These are phyloP conservation scores for Pelodiscus sinensis DNA, from an alignment of 2,113 vertebrate species.

Conservation along the genomic window DNA sequence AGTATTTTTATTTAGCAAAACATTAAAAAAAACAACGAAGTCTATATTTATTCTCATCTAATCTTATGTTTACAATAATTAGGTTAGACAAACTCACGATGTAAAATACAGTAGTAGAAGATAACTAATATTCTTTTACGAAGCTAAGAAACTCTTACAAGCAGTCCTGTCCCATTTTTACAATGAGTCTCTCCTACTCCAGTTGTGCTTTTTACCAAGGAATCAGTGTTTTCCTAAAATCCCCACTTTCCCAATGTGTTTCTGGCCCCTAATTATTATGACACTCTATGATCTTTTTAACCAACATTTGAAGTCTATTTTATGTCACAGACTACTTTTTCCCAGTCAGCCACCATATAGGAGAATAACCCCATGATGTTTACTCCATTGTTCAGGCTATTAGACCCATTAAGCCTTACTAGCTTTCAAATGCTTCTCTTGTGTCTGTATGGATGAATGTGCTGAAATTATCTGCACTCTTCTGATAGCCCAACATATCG, in stretches of 20 bases:
- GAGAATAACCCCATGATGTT: background rate
- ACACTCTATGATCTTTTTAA: background rate
- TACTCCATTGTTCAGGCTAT: background rate
- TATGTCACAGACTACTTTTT: background rate
- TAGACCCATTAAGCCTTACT: background rate
- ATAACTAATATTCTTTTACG: background rate
- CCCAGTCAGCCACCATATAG: background rate
- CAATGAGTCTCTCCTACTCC: background rate
- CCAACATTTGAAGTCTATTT: background rate
- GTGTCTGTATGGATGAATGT: background rate
- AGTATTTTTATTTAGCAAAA: background rate
- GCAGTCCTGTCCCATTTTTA: rapidly evolving
- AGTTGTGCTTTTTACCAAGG: background rate
- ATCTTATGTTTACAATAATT: background rate
- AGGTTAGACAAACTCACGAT: background rate
- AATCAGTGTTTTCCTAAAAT: background rate
- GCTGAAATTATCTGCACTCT: background rate
- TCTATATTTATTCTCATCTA: background rate
- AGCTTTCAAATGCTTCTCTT: background rate
- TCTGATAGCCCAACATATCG: background rate
- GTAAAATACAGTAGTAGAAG: background rate
- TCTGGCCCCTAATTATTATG: no score
- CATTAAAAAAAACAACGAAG: background rate
- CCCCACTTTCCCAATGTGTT: no score
- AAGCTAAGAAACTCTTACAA: background rate